A percentile compares a stretch with the other conserved stretches of the same genome.
Conservation (phyloP, 2,113 vertebrate species). For the Sterrhoptilus dennistouni region DNA sequence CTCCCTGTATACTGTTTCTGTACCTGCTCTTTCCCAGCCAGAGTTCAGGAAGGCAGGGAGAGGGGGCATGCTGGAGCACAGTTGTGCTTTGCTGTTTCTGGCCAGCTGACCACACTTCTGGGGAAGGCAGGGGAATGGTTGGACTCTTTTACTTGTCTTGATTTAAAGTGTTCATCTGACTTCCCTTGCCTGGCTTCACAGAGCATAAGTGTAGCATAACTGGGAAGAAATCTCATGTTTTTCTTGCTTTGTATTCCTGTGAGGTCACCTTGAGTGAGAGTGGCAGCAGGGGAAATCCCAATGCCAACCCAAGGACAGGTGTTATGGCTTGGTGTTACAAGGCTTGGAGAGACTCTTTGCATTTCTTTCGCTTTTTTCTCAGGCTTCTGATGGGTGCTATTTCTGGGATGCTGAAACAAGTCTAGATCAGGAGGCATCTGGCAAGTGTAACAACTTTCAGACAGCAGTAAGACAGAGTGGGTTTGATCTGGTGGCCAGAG, state of each 20-base stretch:
- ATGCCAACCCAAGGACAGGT: neutral
- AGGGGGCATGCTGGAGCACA: neutral
- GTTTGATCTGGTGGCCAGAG: neutral
- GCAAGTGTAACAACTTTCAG: neutral
- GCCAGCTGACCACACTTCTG: neutral
- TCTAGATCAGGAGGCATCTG: neutral
- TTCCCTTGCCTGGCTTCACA: neutral
- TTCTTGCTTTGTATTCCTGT: neutral
- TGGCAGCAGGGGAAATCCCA: neutral
- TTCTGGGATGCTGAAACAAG: neutral
- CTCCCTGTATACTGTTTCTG: neutral
- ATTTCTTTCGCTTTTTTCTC: neutral
- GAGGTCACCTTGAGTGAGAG: neutral
- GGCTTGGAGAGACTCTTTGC: neutral
- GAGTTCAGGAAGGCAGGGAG: neutral
- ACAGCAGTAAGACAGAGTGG: neutral
- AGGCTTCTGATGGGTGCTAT: neutral
- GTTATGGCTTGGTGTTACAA: neutral
- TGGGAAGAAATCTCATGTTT: neutral
- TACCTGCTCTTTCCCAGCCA: neutral
- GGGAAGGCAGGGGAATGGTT: neutral
- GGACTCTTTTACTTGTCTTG: neutral
- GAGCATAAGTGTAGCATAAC: neutral
- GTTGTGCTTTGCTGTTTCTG: neutral
- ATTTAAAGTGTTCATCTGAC: neutral